Conservation (phyloP, 2,888 invertebrate genomes). For the Drosophila mimetica region DNA sequence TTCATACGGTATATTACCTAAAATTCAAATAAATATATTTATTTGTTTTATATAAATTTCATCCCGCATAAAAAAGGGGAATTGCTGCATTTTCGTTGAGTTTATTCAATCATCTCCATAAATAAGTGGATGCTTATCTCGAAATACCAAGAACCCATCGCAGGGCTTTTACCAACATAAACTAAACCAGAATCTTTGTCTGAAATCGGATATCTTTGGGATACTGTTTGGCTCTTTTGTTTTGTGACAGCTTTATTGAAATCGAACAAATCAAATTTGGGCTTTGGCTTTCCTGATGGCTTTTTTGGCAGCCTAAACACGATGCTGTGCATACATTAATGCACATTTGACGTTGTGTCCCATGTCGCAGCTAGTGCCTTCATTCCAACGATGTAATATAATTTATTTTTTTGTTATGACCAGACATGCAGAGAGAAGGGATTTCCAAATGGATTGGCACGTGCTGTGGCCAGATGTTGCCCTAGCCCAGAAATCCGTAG, state of each 20-base stretch:
- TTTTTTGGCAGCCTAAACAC: slow-evolving; percentile 8
- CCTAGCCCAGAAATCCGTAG: slow-evolving; percentile 11
- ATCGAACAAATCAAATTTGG: slow-evolving; percentile 28
- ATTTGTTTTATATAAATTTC: too few species aligned
- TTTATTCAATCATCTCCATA: slow-evolving; percentile 3
- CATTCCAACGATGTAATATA: slow-evolving; percentile 36
- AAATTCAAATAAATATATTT: too few species aligned
- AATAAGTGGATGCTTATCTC: slow-evolving; percentile 5
- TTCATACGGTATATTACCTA: too few species aligned
- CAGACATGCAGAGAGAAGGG: slow-evolving; percentile 11
- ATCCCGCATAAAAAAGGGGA: neutral
- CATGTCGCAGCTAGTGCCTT: slow-evolving; percentile 18
- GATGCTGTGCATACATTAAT: slow-evolving; percentile 25
- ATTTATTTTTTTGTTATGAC: slow-evolving; percentile 33
- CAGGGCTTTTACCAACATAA: neutral
- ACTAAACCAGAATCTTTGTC: neutral
- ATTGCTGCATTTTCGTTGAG: neutral
- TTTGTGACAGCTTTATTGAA: slow-evolving; percentile 35
- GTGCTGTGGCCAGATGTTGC: slow-evolving; percentile 52
- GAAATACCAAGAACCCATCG: neutral
- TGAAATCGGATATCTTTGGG: slow-evolving; percentile 21
- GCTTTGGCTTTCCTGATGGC: slow-evolving; percentile 8
- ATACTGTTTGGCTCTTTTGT: slow-evolving; percentile 3
- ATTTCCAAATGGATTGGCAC: slow-evolving; percentile 43
- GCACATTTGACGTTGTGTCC: slow-evolving; percentile 16